Conservation (phyloP, 1,140 invertebrate species). For the Lepidurus packardi region DNA sequence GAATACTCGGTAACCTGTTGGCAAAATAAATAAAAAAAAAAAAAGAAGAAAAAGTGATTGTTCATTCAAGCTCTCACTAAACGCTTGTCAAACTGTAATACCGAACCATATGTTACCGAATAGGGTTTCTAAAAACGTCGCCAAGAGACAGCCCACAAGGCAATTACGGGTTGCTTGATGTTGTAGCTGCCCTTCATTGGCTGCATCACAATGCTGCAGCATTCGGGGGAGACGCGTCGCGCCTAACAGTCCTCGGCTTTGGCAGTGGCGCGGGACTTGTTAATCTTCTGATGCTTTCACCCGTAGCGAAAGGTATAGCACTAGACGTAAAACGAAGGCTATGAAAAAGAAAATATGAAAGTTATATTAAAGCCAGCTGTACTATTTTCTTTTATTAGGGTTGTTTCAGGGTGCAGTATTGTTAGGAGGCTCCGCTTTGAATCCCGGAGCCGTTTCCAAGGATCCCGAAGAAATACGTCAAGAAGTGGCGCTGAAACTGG, state of each 20-base stretch:
- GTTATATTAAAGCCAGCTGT: constrained; percentile 3
- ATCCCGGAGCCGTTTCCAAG: constrained; percentile 5
- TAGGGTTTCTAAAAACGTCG: constrained; percentile 83
- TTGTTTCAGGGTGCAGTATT: constrained; percentile 50
- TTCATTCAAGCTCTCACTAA: neutral
- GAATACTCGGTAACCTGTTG: constrained; percentile 62
- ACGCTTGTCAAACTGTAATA: constrained; percentile 5
- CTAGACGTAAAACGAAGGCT: constrained; percentile 26
- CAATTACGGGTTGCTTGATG: constrained; percentile 91
- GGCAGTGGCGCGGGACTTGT: constrained; percentile 87
- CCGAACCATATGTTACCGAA: constrained; percentile 38
- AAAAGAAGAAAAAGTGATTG: neutral
- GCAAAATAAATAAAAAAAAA: neutral
- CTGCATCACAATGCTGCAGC: constrained; percentile 80
- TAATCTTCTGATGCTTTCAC: constrained; percentile 89
- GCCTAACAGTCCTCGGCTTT: constrained; percentile 85
- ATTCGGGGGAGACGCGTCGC: constrained; percentile 82
- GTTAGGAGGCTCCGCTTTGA: constrained; percentile 36
- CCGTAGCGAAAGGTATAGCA: constrained; percentile 75
- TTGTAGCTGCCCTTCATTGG: constrained; percentile 89
- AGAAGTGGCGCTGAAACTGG: constrained; percentile 42
- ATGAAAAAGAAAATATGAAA: neutral
- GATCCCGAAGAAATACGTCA: constrained; percentile 29
- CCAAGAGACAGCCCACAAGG: constrained; percentile 77
- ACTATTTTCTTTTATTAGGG: constrained; percentile 38